Evolutionary conservation across 2,113 vertebrate genomes (phyloP), one percentile per base, ranked within the genome.

Genomic region (Neopipo cinnamomea): DNA sequence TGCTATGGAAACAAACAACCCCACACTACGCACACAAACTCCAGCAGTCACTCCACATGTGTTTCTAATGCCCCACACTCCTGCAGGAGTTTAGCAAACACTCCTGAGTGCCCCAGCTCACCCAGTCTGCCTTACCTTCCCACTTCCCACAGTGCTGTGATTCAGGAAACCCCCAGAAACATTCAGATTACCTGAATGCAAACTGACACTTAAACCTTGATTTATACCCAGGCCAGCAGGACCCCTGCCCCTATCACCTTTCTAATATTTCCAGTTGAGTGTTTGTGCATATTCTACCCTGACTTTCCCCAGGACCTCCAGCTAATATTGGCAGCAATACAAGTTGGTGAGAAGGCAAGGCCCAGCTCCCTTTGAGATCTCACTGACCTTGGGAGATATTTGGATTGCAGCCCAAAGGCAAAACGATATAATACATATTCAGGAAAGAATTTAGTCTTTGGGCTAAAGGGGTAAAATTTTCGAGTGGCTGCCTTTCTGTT

Each of bases 361-460:
- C 63, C 71, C 61, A 87, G 68, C 86, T 93, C 93, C 62, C 76
- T 93, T 59, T 92, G 94, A 90, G 94, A 85, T 88, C 87, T 88
- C 58, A 8, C 63, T 96, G 96, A 96, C 95, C 96, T 97, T 96
- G 93, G 89, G 65, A 92, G 80, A 85, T 91, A 91, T 23, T 89
- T 97, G 93, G 88, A 93, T 61, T 47, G 52, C 73, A 92, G 88
- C 93, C 94, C 92, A 85, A 91, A 93, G 63, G 85, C 82, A 93
- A 92, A 94, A 86, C 78, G 67, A 91, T 94, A 89, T 77, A 93
- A 91, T 87, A 80, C 74, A 87, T 63, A 53, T 80, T 91, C 89
- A 91, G 92, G 92, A 94, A 95, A 92, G 95, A 97, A 94, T 96
- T 78, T 76, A 55, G 80, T 91, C 80, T 88, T 96, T 81, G 76